These are phyloP conservation scores for Lochmaea crataegi DNA, from an alignment of 2,888 invertebrate genomes.

Conservation along the genomic window DNA sequence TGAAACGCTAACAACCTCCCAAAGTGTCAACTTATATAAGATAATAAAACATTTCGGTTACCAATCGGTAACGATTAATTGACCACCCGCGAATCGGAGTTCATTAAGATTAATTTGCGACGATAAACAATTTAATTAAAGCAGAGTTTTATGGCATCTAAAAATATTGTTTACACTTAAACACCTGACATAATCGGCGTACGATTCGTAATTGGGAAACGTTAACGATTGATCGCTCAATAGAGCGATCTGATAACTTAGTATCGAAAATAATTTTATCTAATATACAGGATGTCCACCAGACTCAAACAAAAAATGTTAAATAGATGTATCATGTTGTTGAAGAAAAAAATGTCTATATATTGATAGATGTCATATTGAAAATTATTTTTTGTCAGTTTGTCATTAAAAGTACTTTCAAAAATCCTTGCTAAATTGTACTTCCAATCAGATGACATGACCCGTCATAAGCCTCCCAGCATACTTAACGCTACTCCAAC, in stretches of 20 bases:
- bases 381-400: too few species aligned
- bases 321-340: too few species aligned
- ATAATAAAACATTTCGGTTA: conserved; percentile 1
- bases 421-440: too few species aligned
- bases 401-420: too few species aligned
- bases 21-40: background rate
- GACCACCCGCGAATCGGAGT: conserved; percentile 46
- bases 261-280: background rate
- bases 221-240: background rate
- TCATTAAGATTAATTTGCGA: conserved; percentile 48
- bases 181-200: conserved; percentile 36
- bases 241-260: background rate
- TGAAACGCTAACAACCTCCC: background rate
- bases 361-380: too few species aligned
- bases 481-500: too few species aligned
- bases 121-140: conserved; percentile 48
- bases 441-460: too few species aligned
- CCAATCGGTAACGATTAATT: conserved; percentile 37
- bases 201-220: conserved; percentile 16
- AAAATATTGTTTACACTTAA: conserved; percentile 35
- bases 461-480: too few species aligned
- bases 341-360: too few species aligned
- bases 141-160: conserved; percentile 32
- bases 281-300: background rate
- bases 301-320: background rate